Evolutionary conservation across 2,113 vertebrate genomes (phyloP).

Genomic region (Tichodroma muraria): DNA sequence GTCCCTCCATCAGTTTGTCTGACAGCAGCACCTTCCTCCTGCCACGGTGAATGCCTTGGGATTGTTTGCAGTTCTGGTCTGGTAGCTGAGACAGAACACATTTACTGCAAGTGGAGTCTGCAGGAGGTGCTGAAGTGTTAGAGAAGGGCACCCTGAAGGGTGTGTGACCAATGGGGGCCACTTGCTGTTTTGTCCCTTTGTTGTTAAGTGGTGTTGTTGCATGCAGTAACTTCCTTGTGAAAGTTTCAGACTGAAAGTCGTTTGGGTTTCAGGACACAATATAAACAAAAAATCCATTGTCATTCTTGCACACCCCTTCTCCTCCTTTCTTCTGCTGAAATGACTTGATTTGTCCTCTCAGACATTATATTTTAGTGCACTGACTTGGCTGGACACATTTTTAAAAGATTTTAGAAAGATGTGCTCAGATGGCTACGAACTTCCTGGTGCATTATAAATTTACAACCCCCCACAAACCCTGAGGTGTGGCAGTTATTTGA

Average conservation of each 20-base stretch:
- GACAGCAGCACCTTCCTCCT: not conserved
- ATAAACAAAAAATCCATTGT: not conserved
- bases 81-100: not conserved
- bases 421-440: not conserved
- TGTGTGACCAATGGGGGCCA: not conserved
- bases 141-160: not conserved
- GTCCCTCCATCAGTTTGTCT: not conserved
- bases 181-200: not conserved
- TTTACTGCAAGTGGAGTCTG: not conserved
- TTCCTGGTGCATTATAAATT: not conserved
- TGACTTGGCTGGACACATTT: not conserved
- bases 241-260: not conserved
- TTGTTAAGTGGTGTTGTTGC: not conserved
- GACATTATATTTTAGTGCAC: not conserved
- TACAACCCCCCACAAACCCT: too few relatives aligned
- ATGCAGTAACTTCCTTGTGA: not conserved
- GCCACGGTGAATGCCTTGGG: rapidly evolving
- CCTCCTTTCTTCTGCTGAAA: not conserved
- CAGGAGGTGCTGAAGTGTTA: not conserved
- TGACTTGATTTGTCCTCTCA: not conserved
- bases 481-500: not conserved
- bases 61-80: not conserved
- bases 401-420: not conserved
- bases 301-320: not conserved
- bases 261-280: not conserved